phyloP scores from a whole-genome alignment of 2,888 invertebrate species.

The Phortica okadai region DNA sequence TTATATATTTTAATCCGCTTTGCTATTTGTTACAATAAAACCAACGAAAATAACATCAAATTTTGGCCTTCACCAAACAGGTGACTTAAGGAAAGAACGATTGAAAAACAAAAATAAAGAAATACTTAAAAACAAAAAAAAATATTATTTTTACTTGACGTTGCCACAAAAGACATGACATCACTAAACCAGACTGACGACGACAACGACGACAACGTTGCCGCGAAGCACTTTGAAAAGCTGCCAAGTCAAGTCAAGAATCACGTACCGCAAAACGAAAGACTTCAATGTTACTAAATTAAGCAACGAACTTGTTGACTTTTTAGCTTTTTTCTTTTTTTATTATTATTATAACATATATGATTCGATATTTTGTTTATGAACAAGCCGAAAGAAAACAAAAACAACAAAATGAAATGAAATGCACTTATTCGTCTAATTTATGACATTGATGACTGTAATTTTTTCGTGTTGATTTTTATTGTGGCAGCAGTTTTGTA shows the following conservation, averaged over 20 bases:
- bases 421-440: constrained; percentile 64
- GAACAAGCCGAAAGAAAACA: neutral
- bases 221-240: constrained; percentile 32
- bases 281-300: constrained; percentile 58
- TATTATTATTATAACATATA: constrained; percentile 17
- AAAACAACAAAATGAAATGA: constrained; percentile 18
- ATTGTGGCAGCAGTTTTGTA: neutral
- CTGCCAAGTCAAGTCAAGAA: constrained; percentile 17
- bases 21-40: constrained; percentile 65
- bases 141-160: constrained; percentile 11
- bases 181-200: constrained; percentile 39
- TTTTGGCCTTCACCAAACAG: constrained; percentile 12
- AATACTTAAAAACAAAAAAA: neutral
- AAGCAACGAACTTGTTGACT: constrained; percentile 57
- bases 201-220: neutral
- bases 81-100: constrained; percentile 7
- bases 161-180: constrained; percentile 43
- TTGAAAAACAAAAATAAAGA: neutral
- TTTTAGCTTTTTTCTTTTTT: constrained; percentile 23
- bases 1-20: constrained; percentile 47
- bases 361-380: neutral
- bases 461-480: constrained; percentile 34
- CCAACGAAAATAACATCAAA: constrained; percentile 49
- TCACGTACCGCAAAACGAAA: constrained; percentile 55
- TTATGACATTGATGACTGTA: constrained; percentile 59